Conservation (phyloP, 2,113 vertebrate species). For the Nanorana parkeri region DNA sequence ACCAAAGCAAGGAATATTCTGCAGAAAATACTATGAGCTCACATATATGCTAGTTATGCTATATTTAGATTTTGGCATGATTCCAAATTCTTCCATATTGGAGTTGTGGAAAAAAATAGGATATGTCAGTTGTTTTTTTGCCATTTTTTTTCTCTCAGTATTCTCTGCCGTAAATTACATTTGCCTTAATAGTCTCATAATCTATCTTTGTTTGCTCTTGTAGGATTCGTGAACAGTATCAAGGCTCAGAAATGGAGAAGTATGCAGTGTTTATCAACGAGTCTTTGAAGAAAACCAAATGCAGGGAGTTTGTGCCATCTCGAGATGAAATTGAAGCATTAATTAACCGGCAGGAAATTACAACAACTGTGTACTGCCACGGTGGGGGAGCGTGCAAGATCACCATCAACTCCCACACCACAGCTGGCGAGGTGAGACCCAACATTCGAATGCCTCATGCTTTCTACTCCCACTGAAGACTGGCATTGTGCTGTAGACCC, state of each 20-base stretch:
- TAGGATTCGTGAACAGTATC: conserved; percentile 88
- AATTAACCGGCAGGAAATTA: conserved; percentile 90
- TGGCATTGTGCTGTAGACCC: not conserved
- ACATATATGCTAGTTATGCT: no score
- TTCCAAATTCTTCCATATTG: no score
- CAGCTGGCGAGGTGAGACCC: conserved; percentile 90
- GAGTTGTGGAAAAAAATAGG: no score
- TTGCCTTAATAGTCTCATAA: no score
- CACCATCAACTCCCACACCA: conserved; percentile 94
- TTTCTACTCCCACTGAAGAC: not conserved
- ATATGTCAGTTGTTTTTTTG: no score
- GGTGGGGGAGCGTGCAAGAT: conserved; percentile 97
- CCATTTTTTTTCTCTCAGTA: no score
- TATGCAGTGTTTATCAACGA: conserved; percentile 86
- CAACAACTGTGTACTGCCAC: conserved; percentile 90
- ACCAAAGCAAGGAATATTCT: no score
- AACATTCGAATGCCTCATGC: not conserved
- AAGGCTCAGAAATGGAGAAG: conserved; percentile 89
- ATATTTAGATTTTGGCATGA: no score
- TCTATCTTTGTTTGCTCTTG: conserved; percentile 48
- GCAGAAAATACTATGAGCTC: no score
- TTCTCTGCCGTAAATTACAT: no score
- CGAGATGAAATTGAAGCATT: conserved; percentile 90
- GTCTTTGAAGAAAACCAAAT: conserved; percentile 87
- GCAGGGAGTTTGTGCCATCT: conserved; percentile 90